These are phyloP conservation scores for Ptychobarbus kaznakovi DNA, from an alignment of 2,797 vertebrate genomes.

Conservation along the genomic window DNA sequence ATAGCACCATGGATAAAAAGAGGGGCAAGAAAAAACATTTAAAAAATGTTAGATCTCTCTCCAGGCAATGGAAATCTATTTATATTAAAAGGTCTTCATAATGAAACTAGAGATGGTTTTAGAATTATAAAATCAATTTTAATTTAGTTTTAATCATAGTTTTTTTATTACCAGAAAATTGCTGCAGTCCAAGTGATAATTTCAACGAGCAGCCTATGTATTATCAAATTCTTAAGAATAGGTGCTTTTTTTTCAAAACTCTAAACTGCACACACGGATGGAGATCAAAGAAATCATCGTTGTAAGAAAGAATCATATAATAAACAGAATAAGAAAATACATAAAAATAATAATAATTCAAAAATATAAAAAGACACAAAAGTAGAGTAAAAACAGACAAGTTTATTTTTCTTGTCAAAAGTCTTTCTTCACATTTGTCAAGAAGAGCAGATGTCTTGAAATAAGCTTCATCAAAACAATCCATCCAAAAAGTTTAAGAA, in stretches of 20 bases:
- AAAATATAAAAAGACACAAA: not conserved
- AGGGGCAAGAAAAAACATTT: slow-evolving; percentile 44
- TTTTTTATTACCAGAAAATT: slow-evolving; percentile 74
- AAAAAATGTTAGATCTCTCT: slow-evolving; percentile 62
- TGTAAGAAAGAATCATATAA: not conserved
- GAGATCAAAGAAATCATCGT: not conserved
- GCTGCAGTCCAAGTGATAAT: slow-evolving; percentile 71
- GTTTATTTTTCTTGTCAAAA: not conserved
- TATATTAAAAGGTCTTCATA: slow-evolving; percentile 74
- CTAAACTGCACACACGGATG: not conserved
- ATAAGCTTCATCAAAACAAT: not conserved
- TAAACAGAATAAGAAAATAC: not conserved
- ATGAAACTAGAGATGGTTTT: slow-evolving; percentile 77
- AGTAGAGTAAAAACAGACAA: not conserved
- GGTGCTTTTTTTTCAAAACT: not conserved
- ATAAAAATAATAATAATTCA: not conserved
- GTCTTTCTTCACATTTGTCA: not conserved
- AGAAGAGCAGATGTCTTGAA: not conserved
- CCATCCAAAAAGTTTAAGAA: not conserved
- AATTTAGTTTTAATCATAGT: slow-evolving; percentile 82
- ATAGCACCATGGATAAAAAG: slow-evolving; percentile 60
- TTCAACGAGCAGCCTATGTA: slow-evolving; percentile 61
- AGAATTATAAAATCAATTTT: slow-evolving; percentile 82
- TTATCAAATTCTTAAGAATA: slow-evolving; percentile 69
- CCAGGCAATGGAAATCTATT: slow-evolving; percentile 71